These are phyloP conservation scores for Phortica variegata DNA, from an alignment of 1,140 invertebrate species.

Conservation along the genomic window DNA sequence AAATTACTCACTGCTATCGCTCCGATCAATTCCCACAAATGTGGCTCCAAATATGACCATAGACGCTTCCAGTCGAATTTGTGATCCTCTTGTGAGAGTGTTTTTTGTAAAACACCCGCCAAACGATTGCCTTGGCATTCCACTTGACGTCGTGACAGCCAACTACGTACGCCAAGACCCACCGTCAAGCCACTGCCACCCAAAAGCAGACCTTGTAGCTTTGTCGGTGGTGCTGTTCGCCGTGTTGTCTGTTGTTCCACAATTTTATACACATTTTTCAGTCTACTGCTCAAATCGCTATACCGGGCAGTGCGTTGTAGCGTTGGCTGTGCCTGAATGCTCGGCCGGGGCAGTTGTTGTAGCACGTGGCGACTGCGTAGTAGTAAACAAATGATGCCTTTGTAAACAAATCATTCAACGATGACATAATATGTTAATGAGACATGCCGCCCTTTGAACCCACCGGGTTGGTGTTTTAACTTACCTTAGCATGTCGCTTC, in stretches of 20 bases:
- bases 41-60: constrained; percentile 65
- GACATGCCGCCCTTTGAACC: not conserved
- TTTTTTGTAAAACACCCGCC: constrained; percentile 46
- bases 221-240: not conserved
- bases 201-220: constrained; percentile 24
- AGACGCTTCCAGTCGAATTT: constrained; percentile 66
- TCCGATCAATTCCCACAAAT: constrained; percentile 61
- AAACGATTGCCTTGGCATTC: constrained; percentile 46
- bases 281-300: constrained; percentile 7
- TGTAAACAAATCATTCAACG: constrained; percentile 7
- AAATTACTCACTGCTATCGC: constrained; percentile 61
- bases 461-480: not conserved
- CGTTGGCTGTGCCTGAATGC: no score
- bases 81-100: constrained; percentile 45
- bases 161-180: constrained; percentile 30
- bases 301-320: not conserved
- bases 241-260: constrained; percentile 24
- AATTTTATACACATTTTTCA: constrained; percentile 39
- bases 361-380: constrained; percentile 32
- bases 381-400: not conserved
- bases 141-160: constrained; percentile 15
- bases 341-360: constrained; percentile 22
- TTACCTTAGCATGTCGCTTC: constrained; percentile 35
- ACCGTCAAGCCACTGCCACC: constrained; percentile 34
- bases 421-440: constrained; percentile 35